phyloP scores from a whole-genome alignment of 1,140 invertebrate genomes.

The Drosophila ohnishii region DNA sequence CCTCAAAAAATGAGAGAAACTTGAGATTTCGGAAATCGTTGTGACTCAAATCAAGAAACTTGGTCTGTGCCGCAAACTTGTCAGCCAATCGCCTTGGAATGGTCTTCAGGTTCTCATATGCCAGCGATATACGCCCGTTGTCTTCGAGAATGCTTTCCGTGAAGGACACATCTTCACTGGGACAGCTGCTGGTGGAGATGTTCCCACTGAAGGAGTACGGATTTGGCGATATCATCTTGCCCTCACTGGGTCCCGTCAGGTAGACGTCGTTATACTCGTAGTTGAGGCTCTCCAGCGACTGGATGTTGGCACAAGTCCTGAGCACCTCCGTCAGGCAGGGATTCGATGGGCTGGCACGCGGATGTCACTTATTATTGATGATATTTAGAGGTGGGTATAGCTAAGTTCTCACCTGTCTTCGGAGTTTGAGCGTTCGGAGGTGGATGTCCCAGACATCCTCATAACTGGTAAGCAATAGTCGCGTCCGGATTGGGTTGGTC shows the following conservation, averaged over 20 bases:
- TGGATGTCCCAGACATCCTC: slow-evolving; percentile 64
- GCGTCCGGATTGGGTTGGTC: slow-evolving; percentile 3
- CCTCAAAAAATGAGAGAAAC: slow-evolving; percentile 78
- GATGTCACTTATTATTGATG: neutral
- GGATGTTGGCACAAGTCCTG: slow-evolving; percentile 67
- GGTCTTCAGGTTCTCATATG: slow-evolving; percentile 73
- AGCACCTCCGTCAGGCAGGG: slow-evolving; percentile 62
- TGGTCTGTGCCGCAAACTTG: slow-evolving; percentile 73
- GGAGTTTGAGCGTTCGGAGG: slow-evolving; percentile 67
- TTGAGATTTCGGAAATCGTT: slow-evolving; percentile 76
- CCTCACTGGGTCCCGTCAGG: slow-evolving; percentile 16
- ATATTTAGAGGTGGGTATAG: neutral
- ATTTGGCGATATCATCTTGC: slow-evolving; percentile 74
- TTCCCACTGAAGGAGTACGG: slow-evolving; percentile 67
- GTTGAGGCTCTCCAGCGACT: slow-evolving; percentile 70
- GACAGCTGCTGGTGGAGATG: slow-evolving; percentile 67
- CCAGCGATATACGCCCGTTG: slow-evolving; percentile 76
- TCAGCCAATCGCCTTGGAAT: slow-evolving; percentile 72
- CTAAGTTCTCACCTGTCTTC: slow-evolving; percentile 57
- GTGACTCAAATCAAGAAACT: slow-evolving; percentile 76
- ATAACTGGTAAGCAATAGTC: slow-evolving; percentile 9
- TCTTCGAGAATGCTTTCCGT: slow-evolving; percentile 73
- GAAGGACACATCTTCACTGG: slow-evolving; percentile 66
- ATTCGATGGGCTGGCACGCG: slow-evolving; percentile 23
- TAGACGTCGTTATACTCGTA: slow-evolving; percentile 67